Percentiles rank a stretch among this genome's conserved stretches.
These are phyloP conservation scores for Rhamphomyia laevipes DNA, from an alignment of 2,888 invertebrate genomes.

Conservation along the genomic window DNA sequence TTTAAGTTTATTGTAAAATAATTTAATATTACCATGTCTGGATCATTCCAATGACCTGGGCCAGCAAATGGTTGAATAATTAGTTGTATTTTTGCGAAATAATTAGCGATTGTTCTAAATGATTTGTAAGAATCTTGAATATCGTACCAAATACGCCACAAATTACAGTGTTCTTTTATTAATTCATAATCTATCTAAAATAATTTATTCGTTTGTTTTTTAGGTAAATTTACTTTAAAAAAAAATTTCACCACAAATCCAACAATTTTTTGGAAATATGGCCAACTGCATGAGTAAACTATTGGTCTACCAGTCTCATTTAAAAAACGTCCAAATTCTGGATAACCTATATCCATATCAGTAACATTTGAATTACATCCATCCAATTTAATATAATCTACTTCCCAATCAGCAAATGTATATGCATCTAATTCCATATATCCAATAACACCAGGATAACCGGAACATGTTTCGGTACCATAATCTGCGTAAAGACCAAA, in stretches of 20 bases:
- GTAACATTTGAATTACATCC: slow-evolving; percentile 57
- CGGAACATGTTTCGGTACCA: slow-evolving; percentile 63
- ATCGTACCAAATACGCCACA: slow-evolving; percentile 56
- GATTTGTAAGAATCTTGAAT: slow-evolving; percentile 50
- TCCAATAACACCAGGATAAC: slow-evolving; percentile 59
- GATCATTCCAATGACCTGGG: slow-evolving; percentile 61
- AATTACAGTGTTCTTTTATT: slow-evolving; percentile 46
- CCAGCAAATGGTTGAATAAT: slow-evolving; percentile 46
- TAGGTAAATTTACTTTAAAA: slow-evolving; percentile 9
- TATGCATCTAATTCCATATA: slow-evolving; percentile 55
- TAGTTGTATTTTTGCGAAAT: slow-evolving; percentile 49
- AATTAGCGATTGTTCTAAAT: slow-evolving; percentile 44
- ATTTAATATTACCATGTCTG: slow-evolving; percentile 46
- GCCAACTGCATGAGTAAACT: slow-evolving; percentile 72
- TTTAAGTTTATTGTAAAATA: not conserved
- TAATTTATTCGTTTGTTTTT: slow-evolving; percentile 16
- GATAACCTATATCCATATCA: slow-evolving; percentile 53
- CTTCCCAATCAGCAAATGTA: slow-evolving; percentile 65
- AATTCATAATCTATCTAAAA: slow-evolving; percentile 45
- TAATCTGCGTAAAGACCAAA: slow-evolving; percentile 72
- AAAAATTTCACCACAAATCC: slow-evolving; percentile 37
- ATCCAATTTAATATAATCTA: slow-evolving; percentile 71
- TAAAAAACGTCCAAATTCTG: slow-evolving; percentile 52
- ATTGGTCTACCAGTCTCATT: slow-evolving; percentile 65
- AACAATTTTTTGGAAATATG: slow-evolving; percentile 52